phyloP scores from a whole-genome alignment of 2,113 vertebrate species.

The Cairina moschata region DNA sequence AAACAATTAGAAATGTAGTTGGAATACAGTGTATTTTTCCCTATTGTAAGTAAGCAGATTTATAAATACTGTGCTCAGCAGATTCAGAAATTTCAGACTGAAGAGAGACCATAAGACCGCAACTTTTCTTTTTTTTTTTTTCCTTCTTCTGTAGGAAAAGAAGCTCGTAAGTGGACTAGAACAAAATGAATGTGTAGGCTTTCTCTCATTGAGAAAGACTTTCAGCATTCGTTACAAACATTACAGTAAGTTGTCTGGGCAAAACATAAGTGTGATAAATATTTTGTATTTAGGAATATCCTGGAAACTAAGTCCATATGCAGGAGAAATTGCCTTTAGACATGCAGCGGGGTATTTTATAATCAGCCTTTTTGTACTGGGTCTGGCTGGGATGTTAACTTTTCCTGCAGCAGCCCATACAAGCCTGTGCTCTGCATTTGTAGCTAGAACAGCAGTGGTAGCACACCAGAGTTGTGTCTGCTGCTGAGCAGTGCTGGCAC shows the following conservation, averaged over 20 bases:
- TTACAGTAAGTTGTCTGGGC: background rate
- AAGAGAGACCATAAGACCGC: background rate
- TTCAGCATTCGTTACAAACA: background rate
- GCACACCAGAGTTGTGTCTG: no score
- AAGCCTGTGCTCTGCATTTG: no score
- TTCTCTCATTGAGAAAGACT: background rate
- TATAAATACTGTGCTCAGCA: background rate
- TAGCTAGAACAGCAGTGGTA: no score
- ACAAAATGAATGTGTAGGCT: background rate
- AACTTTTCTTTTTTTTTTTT: background rate
- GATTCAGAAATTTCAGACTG: background rate
- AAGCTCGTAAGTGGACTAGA: background rate
- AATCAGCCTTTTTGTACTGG: background rate
- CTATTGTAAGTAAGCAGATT: background rate
- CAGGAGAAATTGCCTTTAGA: background rate
- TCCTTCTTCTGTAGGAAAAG: background rate
- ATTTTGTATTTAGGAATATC: background rate
- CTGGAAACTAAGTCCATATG: background rate
- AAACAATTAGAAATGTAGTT: background rate
- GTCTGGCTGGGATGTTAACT: no score
- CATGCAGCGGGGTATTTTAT: background rate
- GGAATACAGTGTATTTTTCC: background rate
- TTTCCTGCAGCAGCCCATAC: no score
- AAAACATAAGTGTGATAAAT: background rate
- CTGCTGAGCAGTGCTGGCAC: no score